Evolutionary conservation across 2,797 vertebrate genomes (phyloP).

Genomic region (Clarias laeviceps): DNA sequence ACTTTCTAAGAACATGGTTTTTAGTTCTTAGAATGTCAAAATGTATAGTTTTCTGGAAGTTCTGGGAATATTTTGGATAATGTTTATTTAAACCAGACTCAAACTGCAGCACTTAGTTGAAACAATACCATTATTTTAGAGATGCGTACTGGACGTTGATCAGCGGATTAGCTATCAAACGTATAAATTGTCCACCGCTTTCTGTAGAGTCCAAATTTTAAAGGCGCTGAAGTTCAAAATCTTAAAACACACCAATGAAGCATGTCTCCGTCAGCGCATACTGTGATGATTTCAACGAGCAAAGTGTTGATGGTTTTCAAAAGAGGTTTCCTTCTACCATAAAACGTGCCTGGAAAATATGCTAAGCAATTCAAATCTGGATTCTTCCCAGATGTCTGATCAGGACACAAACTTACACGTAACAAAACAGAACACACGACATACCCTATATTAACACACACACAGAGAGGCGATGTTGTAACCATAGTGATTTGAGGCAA

Average conservation of each 20-base stretch:
- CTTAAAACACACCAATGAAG: not conserved
- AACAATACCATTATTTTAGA: too few relatives aligned
- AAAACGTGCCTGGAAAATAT: not conserved
- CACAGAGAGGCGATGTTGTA: conserved; percentile 45
- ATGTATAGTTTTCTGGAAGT: too few relatives aligned
- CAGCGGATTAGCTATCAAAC: not conserved
- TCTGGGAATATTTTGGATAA: too few relatives aligned
- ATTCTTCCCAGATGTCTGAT: not conserved
- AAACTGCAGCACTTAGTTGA: too few relatives aligned
- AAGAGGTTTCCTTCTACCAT: not conserved
- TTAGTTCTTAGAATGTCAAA: too few relatives aligned
- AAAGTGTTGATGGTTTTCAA: not conserved
- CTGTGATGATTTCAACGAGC: not conserved
- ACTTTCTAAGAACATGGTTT: too few relatives aligned
- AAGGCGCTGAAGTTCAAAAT: not conserved
- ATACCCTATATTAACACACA: not conserved
- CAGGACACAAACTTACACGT: not conserved
- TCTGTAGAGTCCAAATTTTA: not conserved
- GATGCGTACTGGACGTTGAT: not conserved
- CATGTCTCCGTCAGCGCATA: not conserved
- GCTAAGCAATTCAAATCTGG: not conserved
- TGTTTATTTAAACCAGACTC: too few relatives aligned
- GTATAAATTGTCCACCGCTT: not conserved
- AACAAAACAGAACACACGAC: not conserved
- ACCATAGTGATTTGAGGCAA: conserved; percentile 60